Conservation (phyloP, 2,113 vertebrate genomes). For the Cercopithecus mona region DNA sequence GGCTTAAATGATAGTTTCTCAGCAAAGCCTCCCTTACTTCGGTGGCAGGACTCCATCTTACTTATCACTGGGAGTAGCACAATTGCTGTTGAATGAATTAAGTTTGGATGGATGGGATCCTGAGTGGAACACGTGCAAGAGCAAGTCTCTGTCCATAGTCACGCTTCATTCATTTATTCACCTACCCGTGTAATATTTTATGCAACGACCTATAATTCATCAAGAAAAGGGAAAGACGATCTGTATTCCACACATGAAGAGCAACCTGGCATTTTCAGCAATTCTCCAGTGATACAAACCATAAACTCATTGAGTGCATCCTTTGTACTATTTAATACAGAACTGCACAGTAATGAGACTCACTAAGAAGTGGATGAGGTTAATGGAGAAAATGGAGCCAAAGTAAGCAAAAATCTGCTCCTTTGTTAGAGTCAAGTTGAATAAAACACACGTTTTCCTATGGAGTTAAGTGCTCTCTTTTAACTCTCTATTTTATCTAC, state of each 20-base stretch:
- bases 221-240: background rate
- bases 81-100: background rate
- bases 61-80: background rate
- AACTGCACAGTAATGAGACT: background rate
- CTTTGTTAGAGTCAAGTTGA: background rate
- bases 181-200: background rate
- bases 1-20: background rate
- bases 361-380: background rate
- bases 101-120: background rate
- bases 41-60: background rate
- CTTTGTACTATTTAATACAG: background rate
- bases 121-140: background rate
- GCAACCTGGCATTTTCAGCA: background rate
- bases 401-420: background rate
- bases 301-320: background rate
- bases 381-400: background rate
- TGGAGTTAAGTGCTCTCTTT: background rate
- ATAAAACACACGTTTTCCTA: background rate
- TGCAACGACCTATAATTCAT: background rate
- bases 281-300: background rate
- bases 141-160: background rate
- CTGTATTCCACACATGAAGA: background rate
- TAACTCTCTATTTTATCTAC: background rate
- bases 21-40: background rate
- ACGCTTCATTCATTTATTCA: background rate